Base-by-base conservation (phyloP, 2,797 vertebrate genomes). In the Catostomus latipinnis region DNA sequence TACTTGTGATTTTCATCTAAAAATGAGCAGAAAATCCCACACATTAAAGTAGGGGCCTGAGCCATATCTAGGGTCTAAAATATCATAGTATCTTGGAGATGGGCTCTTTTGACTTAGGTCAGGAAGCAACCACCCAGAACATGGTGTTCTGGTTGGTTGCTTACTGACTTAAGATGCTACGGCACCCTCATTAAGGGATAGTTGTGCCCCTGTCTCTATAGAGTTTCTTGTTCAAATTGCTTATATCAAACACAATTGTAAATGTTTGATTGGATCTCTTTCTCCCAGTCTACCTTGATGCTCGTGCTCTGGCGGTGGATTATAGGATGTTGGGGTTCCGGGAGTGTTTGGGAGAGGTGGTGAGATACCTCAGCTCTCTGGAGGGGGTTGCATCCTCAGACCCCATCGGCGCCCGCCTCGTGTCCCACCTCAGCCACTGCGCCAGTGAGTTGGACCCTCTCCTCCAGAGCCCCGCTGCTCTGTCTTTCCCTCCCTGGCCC, bases 321-420 rank as follows among this genome's bases (percentile, higher is more conserved):
- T 98, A 97, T 92, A 93, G 97, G 71, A 97, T 95, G 49, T 92
- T 98, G 13, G 97, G 97, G 46, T 98, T 98, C 84, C 95, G 96
- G 3, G 96, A 98, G 82, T 98, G 97, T 4, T 95, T 98, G 71
- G 96, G 96, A 0, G 97, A 98, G 72, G 97, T 98, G 72, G 94
- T 96, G 82, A 94, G 96, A 84, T 98, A 97, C 89, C 93, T 98
- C 88, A 95, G 95, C 60, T 89, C 95, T 78, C 92, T 96, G 6
- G 96, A 97, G 80, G 95, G 96, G 3, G 90, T 92, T n/a, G 95
- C 96, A 8, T 93, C 94, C 6, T 82, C 94, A 0, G 95, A 97
- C 84, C 96, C 96, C 0, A 93, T 97, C 62, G 95, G 95, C 52
- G 94, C 95, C 65, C 96, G 96, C n/a, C 95, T 98, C 11, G 95